phyloP scores from a whole-genome alignment of 2,113 vertebrate genomes.

The Thamnaconus septentrionalis region DNA sequence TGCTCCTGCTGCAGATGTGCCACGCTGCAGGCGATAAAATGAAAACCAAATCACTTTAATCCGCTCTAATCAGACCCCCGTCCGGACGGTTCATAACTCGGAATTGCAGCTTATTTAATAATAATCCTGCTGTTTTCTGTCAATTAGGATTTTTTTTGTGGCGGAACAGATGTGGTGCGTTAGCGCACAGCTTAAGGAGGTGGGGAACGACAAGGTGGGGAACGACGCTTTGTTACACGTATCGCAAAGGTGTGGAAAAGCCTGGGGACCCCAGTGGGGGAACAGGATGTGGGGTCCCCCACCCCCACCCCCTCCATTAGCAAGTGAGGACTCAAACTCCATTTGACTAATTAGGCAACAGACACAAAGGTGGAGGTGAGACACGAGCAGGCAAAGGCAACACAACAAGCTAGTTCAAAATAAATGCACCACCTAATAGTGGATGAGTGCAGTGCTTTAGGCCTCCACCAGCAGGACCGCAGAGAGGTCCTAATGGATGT shows the following conservation, averaged over 20 bases:
- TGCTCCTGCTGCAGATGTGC: not conserved
- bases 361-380: constrained; percentile 43
- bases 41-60: constrained; percentile 23
- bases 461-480: constrained; percentile 24
- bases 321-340: constrained; percentile 36
- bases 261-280: not conserved
- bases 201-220: constrained; percentile 48
- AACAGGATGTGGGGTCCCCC: constrained; percentile 19
- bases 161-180: constrained; percentile 53
- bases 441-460: constrained; percentile 10
- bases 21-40: not conserved
- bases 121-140: constrained; percentile 26
- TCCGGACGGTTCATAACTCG: constrained; percentile 2
- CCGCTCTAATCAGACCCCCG: constrained; percentile 18
- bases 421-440: constrained; percentile 11
- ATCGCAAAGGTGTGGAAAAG: too few species aligned
- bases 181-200: constrained; percentile 31
- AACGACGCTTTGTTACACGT: constrained; percentile 7
- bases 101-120: constrained; percentile 34
- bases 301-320: constrained; percentile 39
- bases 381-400: constrained; percentile 38
- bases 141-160: constrained; percentile 31
- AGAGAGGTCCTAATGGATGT: constrained; percentile 46
- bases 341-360: constrained; percentile 58
- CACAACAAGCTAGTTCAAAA: constrained; percentile 42